Evolutionary conservation across 2,113 vertebrate species (phyloP).

Genomic region (Lophotis ruficrista): DNA sequence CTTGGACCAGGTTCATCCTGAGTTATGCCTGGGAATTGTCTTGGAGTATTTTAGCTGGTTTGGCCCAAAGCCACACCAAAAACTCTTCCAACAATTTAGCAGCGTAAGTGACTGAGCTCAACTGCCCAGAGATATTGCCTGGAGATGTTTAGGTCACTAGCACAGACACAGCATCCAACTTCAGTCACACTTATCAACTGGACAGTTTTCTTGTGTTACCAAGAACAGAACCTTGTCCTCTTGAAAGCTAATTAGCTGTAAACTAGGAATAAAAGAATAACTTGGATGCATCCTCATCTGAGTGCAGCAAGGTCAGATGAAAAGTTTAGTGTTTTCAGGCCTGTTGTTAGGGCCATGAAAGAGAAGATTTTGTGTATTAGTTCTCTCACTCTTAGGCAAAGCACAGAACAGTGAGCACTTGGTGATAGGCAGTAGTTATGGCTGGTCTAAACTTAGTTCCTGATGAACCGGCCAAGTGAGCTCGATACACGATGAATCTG

Average conservation of each 20-base stretch:
- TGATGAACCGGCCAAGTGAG: not conserved
- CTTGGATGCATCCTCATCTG: not conserved
- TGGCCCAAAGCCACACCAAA: not conserved
- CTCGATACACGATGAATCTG: not conserved
- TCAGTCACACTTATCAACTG: not conserved
- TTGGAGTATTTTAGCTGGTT: not conserved
- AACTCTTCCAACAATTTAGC: not conserved
- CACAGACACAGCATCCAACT: not conserved
- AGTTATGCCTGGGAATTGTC: not conserved
- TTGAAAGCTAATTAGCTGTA: slow-evolving; percentile 54
- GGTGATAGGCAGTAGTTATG: not conserved
- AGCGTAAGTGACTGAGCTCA: not conserved
- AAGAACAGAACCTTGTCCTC: not conserved
- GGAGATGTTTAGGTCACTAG: not conserved
- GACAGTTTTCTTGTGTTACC: not conserved
- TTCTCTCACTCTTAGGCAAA: not conserved
- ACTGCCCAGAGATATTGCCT: not conserved
- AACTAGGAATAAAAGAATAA: not conserved
- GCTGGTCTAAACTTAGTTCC: not conserved
- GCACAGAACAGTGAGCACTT: not conserved
- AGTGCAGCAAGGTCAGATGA: not conserved
- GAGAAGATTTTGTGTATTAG: not conserved
- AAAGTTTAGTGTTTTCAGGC: not conserved
- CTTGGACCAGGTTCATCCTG: not conserved
- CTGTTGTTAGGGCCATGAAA: not conserved